A percentile compares a stretch with the other conserved stretches of the same genome.
Evolutionary conservation across 2,113 vertebrate species (phyloP).

Genomic region (Tetrao urogallus): DNA sequence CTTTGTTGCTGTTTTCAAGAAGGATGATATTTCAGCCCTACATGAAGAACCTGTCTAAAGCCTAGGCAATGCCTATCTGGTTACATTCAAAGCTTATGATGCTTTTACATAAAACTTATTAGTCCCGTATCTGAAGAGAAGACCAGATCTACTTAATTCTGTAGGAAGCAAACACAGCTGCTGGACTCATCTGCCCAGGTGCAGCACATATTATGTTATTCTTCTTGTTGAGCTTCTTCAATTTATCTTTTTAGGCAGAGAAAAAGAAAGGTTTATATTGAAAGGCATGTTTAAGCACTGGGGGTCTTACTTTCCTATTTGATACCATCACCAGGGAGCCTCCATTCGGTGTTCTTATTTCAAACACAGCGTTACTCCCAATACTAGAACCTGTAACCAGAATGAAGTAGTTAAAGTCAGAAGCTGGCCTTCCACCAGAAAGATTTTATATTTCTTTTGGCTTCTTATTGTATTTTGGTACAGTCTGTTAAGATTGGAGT

Average conservation of each 20-base stretch:
- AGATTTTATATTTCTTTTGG: neutral
- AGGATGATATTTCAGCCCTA: neutral
- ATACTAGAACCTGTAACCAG: neutral
- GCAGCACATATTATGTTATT: neutral
- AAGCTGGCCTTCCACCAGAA: neutral
- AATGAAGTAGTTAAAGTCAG: neutral
- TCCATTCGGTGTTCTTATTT: neutral
- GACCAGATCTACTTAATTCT: neutral
- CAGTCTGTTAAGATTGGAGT: neutral
- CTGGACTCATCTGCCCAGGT: neutral
- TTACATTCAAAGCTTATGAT: slow-evolving; percentile 15
- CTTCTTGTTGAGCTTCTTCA: neutral
- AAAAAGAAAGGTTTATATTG: neutral
- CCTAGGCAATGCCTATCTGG: neutral
- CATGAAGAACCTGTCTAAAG: neutral
- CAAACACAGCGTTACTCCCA: neutral
- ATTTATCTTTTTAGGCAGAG: neutral
- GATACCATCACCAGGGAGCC: neutral
- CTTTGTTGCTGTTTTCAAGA: neutral
- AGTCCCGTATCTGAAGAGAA: neutral
- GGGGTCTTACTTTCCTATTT: neutral
- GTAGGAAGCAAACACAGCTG: neutral
- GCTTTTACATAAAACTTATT: neutral
- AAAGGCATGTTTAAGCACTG: neutral
- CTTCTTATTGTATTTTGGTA: neutral